These are phyloP conservation scores for Protomyctophum bolini DNA, from an alignment of 2,113 vertebrate genomes.

Conservation along the genomic window DNA sequence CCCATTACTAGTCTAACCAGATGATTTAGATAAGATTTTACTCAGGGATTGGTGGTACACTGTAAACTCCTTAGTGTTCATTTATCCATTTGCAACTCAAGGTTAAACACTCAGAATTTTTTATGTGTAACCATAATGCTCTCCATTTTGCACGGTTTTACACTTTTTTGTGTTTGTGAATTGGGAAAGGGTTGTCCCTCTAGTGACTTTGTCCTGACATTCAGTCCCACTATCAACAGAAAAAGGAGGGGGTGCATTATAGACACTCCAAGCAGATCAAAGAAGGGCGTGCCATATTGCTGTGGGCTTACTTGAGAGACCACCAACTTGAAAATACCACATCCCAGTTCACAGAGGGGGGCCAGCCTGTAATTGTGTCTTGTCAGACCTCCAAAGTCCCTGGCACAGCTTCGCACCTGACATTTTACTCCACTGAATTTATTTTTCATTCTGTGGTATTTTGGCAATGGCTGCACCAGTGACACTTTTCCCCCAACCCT, in stretches of 20 bases:
- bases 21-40: no score
- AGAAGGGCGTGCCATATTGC: slow-evolving; percentile 49
- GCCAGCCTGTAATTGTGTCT: slow-evolving; percentile 71
- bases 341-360: slow-evolving; percentile 63
- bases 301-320: slow-evolving; percentile 56
- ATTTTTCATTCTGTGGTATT: slow-evolving; percentile 75
- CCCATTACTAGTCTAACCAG: neutral
- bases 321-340: slow-evolving; percentile 68
- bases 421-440: slow-evolving; percentile 67
- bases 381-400: slow-evolving; percentile 71
- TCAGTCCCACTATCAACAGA: slow-evolving; percentile 51
- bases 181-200: slow-evolving; percentile 32
- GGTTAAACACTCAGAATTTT: no score
- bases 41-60: neutral
- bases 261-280: slow-evolving; percentile 61
- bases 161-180: slow-evolving; percentile 34
- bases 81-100: no score
- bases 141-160: slow-evolving; percentile 17
- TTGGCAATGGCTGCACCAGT: slow-evolving; percentile 60
- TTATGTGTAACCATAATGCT: slow-evolving; percentile 7
- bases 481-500: slow-evolving; percentile 66
- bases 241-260: slow-evolving; percentile 30
- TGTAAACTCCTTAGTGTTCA: no score
- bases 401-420: slow-evolving; percentile 70
- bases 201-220: slow-evolving; percentile 60